Conservation (phyloP, 2,797 vertebrate genomes). For the Onychomys leucogaster region DNA sequence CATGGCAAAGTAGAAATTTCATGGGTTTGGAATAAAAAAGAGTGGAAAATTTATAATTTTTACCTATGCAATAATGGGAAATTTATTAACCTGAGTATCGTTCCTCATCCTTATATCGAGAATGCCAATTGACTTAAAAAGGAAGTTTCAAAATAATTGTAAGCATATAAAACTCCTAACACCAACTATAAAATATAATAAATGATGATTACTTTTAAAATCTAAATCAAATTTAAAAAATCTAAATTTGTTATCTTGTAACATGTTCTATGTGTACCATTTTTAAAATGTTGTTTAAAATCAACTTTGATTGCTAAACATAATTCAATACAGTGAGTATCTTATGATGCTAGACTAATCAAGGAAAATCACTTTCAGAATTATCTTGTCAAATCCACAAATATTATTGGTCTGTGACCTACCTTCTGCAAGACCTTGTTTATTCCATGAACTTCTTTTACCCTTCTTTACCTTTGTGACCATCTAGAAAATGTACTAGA, state of each 20-base stretch:
- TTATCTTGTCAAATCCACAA: neutral
- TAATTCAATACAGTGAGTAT: neutral
- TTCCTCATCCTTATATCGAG: neutral
- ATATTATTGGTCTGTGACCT: neutral
- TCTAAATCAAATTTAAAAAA: neutral
- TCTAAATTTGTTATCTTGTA: neutral
- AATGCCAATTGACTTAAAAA: neutral
- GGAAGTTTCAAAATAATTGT: neutral
- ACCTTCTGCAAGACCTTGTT: neutral
- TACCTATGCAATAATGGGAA: neutral
- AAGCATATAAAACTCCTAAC: neutral
- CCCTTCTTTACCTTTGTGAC: neutral
- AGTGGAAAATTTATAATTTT: neutral
- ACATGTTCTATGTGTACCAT: neutral
- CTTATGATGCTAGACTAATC: neutral
- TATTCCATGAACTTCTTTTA: neutral
- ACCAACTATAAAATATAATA: neutral
- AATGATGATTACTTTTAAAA: neutral
- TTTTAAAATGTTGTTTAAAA: constrained; percentile 9
- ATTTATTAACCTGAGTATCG: neutral
- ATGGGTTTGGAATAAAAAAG: neutral
- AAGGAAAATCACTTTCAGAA: neutral
- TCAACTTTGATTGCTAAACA: neutral
- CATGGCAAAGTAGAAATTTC: neutral
- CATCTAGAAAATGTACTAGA: neutral